phyloP scores from a whole-genome alignment of 2,113 vertebrate species.

The Calidris pygmaea region DNA sequence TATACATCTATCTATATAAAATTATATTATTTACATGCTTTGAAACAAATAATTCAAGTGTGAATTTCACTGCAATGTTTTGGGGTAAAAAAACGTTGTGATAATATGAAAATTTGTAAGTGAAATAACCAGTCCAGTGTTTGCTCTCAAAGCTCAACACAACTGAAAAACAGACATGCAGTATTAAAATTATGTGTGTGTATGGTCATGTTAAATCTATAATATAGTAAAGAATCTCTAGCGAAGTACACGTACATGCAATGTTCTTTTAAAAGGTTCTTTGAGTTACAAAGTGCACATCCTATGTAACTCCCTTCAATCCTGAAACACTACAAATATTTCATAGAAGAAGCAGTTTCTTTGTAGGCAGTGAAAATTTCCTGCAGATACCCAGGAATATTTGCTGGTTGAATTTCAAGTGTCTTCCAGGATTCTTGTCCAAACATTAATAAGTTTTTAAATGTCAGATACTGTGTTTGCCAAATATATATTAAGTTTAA shows the following conservation, averaged over 20 bases:
- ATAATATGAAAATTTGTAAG: neutral
- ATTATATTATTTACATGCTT: neutral
- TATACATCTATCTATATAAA: neutral
- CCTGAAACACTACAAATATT: neutral
- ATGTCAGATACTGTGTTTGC: conserved; percentile 25
- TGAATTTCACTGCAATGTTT: neutral
- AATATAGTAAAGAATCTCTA: neutral
- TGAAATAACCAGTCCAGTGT: neutral
- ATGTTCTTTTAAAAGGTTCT: neutral
- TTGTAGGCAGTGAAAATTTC: neutral
- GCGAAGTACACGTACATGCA: neutral
- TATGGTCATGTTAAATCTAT: neutral
- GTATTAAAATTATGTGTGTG: neutral
- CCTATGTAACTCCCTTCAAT: neutral
- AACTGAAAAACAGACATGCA: neutral
- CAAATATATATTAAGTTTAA: neutral
- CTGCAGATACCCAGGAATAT: neutral
- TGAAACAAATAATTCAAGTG: neutral
- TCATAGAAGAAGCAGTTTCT: neutral
- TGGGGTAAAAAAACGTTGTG: neutral
- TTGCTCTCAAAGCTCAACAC: neutral
- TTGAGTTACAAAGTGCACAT: neutral
- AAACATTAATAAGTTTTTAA: conserved; percentile 39
- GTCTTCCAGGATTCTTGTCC: conserved; percentile 2
- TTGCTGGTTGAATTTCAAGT: conserved; percentile 9